Percentiles rank a stretch among this genome's conserved stretches.
phyloP scores from a whole-genome alignment of 2,113 vertebrate genomes.

The rabbit (Oryctolagus cuniculus) region DNA sequence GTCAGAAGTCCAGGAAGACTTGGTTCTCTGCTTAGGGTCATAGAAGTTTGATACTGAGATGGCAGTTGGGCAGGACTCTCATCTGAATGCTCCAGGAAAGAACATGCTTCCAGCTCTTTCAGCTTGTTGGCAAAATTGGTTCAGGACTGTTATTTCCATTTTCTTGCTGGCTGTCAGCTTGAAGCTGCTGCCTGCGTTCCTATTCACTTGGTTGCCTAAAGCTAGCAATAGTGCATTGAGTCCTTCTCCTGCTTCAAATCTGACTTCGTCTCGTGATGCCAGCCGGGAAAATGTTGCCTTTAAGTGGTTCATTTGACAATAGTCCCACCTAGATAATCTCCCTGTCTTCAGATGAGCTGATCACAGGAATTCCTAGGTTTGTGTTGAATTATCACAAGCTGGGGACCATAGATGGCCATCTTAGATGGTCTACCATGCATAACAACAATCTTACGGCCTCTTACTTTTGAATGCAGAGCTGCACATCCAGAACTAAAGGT shows the following conservation, averaged over 20 bases:
- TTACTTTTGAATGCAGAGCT: background rate
- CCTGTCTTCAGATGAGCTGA: background rate
- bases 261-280: slow-evolving; percentile 9
- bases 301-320: background rate
- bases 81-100: background rate
- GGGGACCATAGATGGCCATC: background rate
- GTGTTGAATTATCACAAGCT: background rate
- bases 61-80: background rate
- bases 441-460: background rate
- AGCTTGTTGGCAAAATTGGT: background rate
- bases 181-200: background rate
- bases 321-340: background rate
- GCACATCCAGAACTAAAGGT: background rate
- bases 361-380: background rate
- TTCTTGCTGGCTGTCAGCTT: background rate
- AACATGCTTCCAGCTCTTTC: background rate
- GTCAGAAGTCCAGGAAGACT: background rate
- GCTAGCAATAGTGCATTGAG: no score
- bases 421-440: background rate
- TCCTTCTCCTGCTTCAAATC: background rate
- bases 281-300: background rate
- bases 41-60: background rate
- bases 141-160: background rate
- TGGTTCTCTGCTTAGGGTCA: background rate
- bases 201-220: background rate